phyloP scores from a whole-genome alignment of 2,888 invertebrate genomes.

The Drosophila quinaria region DNA sequence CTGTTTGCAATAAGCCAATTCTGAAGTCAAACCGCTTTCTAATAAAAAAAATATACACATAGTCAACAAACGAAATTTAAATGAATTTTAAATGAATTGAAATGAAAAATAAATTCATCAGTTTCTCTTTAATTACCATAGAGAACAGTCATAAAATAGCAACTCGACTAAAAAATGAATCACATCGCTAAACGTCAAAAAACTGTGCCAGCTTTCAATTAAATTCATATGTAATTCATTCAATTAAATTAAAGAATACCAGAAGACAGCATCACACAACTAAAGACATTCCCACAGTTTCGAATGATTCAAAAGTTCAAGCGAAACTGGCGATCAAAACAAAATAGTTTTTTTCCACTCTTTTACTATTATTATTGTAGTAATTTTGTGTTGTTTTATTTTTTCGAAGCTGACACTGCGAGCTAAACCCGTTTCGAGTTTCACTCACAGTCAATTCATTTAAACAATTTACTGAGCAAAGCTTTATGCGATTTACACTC shows the following conservation, averaged over 20 bases:
- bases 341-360: slow-evolving; percentile 56
- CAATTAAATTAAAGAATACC: slow-evolving; percentile 34
- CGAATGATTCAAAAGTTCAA: slow-evolving; percentile 5
- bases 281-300: neutral
- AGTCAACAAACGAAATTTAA: too few species aligned
- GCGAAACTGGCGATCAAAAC: slow-evolving; percentile 73
- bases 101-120: neutral
- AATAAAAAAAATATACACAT: too few species aligned
- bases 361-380: neutral
- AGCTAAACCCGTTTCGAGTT: slow-evolving; percentile 68
- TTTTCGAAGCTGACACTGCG: slow-evolving; percentile 1
- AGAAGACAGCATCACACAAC: neutral
- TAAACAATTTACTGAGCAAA: slow-evolving; percentile 48
- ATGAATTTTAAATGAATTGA: too few species aligned
- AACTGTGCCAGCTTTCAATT: slow-evolving; percentile 66
- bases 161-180: neutral
- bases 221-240: slow-evolving; percentile 41
- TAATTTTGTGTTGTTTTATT: neutral
- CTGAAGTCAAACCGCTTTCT: neutral
- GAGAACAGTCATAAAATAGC: neutral
- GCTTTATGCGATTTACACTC: slow-evolving; percentile 51
- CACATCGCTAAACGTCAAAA: neutral
- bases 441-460: slow-evolving; percentile 58
- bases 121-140: neutral
- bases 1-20: neutral